Evolutionary conservation across 1,140 invertebrate genomes (phyloP).

Genomic region (Camponotus floridanus): DNA sequence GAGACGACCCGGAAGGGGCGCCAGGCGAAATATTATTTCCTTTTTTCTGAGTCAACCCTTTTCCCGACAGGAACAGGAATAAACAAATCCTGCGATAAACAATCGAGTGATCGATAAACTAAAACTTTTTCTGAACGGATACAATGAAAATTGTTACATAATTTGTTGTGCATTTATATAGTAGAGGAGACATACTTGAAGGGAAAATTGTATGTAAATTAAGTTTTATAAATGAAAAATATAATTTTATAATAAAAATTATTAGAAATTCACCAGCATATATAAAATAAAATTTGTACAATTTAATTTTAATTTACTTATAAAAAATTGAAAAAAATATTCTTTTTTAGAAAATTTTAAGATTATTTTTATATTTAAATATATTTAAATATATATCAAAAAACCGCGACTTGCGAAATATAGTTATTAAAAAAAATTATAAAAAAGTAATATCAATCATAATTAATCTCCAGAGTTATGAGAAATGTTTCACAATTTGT

Average conservation of each 20-base stretch:
- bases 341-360: not conserved
- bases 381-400: not conserved
- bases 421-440: not conserved
- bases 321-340: not conserved
- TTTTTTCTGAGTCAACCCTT: slow-evolving; percentile 63
- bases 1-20: slow-evolving; percentile 28
- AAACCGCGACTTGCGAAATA: not conserved
- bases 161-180: not conserved
- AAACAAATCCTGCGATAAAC: slow-evolving; percentile 66
- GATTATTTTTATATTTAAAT: not conserved
- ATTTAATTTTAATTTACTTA: not conserved
- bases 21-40: slow-evolving; percentile 67
- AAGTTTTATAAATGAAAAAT: not conserved
- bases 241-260: not conserved
- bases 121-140: not conserved
- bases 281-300: not conserved
- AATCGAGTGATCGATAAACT: slow-evolving; percentile 61
- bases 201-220: not conserved
- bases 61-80: slow-evolving; percentile 29
- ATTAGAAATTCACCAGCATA: not conserved
- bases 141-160: not conserved
- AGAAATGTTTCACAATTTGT: too few relatives aligned
- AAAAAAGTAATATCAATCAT: not conserved
- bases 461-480: too few relatives aligned
- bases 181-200: not conserved